A percentile compares a stretch with the other conserved stretches of the same genome.
phyloP scores from a whole-genome alignment of 1,140 invertebrate genomes.

The Trachymyrmex septentrionalis region DNA sequence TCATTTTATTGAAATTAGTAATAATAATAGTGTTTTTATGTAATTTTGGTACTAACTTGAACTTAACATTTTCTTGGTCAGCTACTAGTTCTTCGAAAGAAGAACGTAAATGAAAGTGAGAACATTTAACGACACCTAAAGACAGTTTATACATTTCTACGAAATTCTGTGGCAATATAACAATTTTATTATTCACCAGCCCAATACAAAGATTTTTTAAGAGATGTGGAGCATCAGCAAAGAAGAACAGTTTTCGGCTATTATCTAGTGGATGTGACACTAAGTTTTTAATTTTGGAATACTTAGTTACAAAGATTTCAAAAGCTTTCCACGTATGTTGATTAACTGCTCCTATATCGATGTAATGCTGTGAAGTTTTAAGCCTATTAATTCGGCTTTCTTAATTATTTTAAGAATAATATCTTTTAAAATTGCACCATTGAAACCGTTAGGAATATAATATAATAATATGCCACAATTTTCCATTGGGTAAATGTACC shows the following conservation, averaged over 20 bases:
- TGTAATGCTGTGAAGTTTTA: not conserved
- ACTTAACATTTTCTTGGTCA: slow-evolving; percentile 14
- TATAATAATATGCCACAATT: slow-evolving; percentile 15
- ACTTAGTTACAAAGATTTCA: not conserved
- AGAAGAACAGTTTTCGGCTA: not conserved
- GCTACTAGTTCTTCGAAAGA: not conserved
- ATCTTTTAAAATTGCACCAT: slow-evolving; percentile 11
- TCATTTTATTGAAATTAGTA: slow-evolving; percentile 26
- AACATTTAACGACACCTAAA: slow-evolving; percentile 4
- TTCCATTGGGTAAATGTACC: slow-evolving; percentile 14
- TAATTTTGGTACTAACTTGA: slow-evolving; percentile 18
- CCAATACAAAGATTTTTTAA: not conserved
- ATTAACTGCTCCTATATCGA: slow-evolving; percentile 8
- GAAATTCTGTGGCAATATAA: slow-evolving; percentile 25
- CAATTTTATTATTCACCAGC: slow-evolving; percentile 13
- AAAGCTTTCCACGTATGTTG: not conserved
- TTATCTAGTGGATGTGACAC: not conserved
- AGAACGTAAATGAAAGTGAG: no score
- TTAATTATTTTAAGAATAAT: slow-evolving; percentile 15
- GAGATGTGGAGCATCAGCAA: not conserved
- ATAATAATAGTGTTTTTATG: not conserved
- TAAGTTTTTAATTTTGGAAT: not conserved
- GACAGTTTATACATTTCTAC: not conserved
- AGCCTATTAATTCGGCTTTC: not conserved
- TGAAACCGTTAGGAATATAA: not conserved